Evolutionary conservation across 2,113 vertebrate genomes (phyloP), one percentile per base, ranked within the genome.

Genomic region (Alligator sinensis): DNA sequence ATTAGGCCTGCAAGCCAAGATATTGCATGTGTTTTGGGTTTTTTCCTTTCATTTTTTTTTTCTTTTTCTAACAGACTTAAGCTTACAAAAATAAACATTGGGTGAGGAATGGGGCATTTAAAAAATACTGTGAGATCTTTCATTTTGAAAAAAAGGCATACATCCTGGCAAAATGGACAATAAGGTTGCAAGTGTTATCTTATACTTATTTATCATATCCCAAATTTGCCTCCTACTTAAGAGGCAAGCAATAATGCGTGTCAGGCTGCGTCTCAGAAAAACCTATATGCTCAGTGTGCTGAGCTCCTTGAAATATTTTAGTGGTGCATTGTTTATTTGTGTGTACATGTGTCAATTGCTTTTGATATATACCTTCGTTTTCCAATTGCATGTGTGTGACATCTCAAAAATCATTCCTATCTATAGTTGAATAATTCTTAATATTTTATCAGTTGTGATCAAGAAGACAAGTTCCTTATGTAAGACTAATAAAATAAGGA

Each of bases 401-500:
- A 81, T 87, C 80, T 77, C 22, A 62, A 22, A 61, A 47, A 80
- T 83, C 91, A 59, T 61, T 94, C 74, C 91, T 81, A 76, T 83
- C 38, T 74, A 34, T 57, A 24, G 47, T 77, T 86, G 83, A 95
- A 81, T 94, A 87, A 91, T 95, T 95, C 58, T 88, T 87, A 62
- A 94, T 80, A 60, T 60, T 77, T 84, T 77, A 87, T 34, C 88
- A 77, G 66, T 94, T 92, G 87, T 64, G 75, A 87, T 88, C 81
- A 62, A 38, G 86, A 96, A 93, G 88, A 60, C 3, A 22, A 88
- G 84, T 89, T 96, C 82, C 90, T 93, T 96, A 94, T 94, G 95
- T 96, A 92, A 96, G 47, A 47, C 7, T 83, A 84, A 96, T 94
- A 86, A 47, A 47, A 47, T 47, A 47, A 47, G 47, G 8, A 47